phyloP scores from a whole-genome alignment of 2,888 invertebrate species.

The Xiphydria camelus region DNA sequence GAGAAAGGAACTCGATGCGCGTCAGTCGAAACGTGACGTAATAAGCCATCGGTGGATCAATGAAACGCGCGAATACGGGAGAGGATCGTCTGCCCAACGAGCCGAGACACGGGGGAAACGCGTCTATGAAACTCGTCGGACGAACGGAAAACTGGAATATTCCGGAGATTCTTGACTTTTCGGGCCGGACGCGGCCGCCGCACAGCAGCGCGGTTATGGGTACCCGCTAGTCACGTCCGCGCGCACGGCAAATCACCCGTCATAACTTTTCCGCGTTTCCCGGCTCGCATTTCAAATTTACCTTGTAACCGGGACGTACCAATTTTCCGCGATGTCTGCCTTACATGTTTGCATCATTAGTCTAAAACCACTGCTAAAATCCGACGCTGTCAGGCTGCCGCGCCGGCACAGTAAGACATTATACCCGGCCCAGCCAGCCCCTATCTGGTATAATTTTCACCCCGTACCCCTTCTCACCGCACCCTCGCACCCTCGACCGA shows the following conservation, averaged over 20 bases:
- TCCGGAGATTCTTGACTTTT: too few species aligned
- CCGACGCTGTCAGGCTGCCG: conserved; percentile 36
- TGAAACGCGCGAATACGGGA: too few species aligned
- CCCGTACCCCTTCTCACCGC: conserved; percentile 18
- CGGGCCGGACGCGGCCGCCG: too few species aligned
- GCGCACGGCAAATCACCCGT: conserved; percentile 2
- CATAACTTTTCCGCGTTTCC: conserved; percentile 10
- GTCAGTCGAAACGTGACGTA: too few species aligned
- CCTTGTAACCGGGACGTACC: conserved; percentile 15
- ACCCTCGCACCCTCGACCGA: conserved; percentile 10
- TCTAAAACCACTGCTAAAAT: conserved; percentile 46
- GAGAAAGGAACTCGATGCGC: too few species aligned
- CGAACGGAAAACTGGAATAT: too few species aligned
- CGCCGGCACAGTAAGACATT: conserved; percentile 35
- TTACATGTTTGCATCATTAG: conserved; percentile 49
- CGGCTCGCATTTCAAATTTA: background rate
- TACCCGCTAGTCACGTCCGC: too few species aligned
- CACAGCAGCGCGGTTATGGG: too few species aligned
- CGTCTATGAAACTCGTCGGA: too few species aligned
- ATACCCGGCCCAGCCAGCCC: conserved; percentile 21
- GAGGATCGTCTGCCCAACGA: too few species aligned
- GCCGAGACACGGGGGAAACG: too few species aligned
- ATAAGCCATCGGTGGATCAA: too few species aligned
- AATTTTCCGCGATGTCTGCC: conserved; percentile 28
- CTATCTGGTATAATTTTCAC: conserved; percentile 47